Percentiles rank a stretch among this genome's conserved stretches.
Conservation (phyloP, 2,113 vertebrate genomes). For the Xerus inauris region DNA sequence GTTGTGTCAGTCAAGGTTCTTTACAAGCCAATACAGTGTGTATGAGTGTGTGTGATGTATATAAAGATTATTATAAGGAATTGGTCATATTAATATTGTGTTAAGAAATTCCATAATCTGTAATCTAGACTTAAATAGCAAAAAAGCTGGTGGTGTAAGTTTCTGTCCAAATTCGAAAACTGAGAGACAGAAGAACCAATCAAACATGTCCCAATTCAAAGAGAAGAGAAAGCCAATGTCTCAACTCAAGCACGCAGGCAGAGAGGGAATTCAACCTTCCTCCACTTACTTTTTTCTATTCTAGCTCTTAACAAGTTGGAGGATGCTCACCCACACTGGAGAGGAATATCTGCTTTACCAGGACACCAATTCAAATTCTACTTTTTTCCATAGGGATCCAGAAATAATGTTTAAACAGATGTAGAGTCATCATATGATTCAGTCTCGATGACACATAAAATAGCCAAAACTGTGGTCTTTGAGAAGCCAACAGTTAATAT, state of each 20-base stretch:
- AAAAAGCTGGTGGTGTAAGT: not conserved
- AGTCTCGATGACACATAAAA: not conserved
- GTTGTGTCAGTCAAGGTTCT: not conserved
- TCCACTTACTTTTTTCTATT: not conserved
- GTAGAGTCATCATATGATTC: not conserved
- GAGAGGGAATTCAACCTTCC: not conserved
- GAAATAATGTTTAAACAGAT: not conserved
- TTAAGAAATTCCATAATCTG: not conserved
- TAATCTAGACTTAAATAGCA: not conserved
- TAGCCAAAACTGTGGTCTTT: not conserved
- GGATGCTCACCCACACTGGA: no score
- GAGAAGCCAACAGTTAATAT: not conserved
- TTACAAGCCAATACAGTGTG: not conserved
- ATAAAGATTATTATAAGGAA: not conserved
- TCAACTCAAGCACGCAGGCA: not conserved
- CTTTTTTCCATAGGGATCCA: not conserved
- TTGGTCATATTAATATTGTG: not conserved
- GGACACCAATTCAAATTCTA: not conserved
- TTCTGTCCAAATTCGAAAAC: not conserved
- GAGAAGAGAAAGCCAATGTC: not conserved
- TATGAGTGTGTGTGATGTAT: not conserved
- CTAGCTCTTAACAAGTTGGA: not conserved
- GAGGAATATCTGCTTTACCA: not conserved
- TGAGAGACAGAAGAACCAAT: not conserved
- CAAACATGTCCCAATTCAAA: not conserved